Percentiles rank a stretch among this genome's conserved stretches.
Evolutionary conservation across 2,888 invertebrate genomes (phyloP).

Genomic region (Neoitamus cyanurus): DNA sequence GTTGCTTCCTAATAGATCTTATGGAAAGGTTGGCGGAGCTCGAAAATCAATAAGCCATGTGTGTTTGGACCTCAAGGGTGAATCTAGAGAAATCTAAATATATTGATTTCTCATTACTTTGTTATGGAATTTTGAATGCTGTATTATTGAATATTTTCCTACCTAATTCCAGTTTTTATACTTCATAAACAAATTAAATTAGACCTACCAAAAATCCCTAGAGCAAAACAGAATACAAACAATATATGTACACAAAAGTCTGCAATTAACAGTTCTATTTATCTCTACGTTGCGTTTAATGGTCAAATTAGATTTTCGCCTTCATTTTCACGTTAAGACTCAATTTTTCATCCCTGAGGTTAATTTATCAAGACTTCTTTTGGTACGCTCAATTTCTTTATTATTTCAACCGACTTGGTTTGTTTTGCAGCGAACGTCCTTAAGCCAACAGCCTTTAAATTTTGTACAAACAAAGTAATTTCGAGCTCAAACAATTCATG

Average conservation of each 20-base stretch:
- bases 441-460: conserved; percentile 50
- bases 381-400: conserved; percentile 42
- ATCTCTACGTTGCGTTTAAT: background rate
- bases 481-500: conserved; percentile 48
- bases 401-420: conserved; percentile 48
- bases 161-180: too few species aligned
- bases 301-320: background rate
- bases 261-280: background rate
- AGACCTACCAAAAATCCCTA: too few species aligned
- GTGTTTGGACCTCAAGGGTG: too few species aligned
- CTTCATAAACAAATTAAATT: too few species aligned
- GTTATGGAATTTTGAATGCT: too few species aligned
- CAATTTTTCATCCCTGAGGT: conserved; percentile 2
- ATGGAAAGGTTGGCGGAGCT: too few species aligned
- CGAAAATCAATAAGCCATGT: too few species aligned
- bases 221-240: too few species aligned
- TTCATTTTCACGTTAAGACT: background rate
- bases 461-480: conserved; percentile 50
- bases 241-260: background rate
- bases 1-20: too few species aligned
- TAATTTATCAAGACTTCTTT: background rate
- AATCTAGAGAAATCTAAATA: too few species aligned
- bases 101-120: too few species aligned
- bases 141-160: too few species aligned
- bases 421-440: conserved; percentile 48